Evolutionary conservation across 2,888 invertebrate genomes (phyloP).

Genomic region (Hipparchia semele): DNA sequence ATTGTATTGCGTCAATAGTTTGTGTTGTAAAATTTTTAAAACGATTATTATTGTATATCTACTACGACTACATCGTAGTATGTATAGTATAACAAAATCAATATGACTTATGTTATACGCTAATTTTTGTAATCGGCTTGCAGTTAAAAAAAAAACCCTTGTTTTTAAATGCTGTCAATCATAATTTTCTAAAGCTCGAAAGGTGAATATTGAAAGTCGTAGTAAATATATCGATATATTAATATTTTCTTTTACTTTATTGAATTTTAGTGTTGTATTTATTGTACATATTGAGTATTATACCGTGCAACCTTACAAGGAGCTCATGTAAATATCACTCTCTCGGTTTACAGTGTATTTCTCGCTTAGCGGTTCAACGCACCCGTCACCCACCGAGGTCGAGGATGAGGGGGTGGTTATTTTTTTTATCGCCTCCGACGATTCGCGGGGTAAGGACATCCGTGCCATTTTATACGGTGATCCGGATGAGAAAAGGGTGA

Average conservation of each 20-base stretch:
- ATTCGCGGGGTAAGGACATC: constrained; percentile 70
- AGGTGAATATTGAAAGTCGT: no score
- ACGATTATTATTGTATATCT: no score
- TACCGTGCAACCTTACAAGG: constrained; percentile 25
- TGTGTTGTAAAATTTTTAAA: no score
- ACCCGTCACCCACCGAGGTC: constrained; percentile 37
- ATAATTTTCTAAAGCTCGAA: no score
- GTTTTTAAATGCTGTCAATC: not conserved
- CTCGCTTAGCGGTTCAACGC: constrained; percentile 41
- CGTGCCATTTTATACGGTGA: constrained; percentile 66
- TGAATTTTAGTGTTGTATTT: no score
- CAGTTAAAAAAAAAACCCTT: constrained; percentile 47
- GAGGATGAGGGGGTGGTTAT: constrained; percentile 46
- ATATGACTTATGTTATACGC: no score
- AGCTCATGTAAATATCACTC: constrained; percentile 35
- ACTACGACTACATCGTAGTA: no score
- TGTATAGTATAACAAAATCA: no score
- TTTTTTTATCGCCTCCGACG: constrained; percentile 60
- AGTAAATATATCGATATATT: not conserved
- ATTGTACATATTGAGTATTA: constrained; percentile 1
- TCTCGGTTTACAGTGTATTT: constrained; percentile 37
- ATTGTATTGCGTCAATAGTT: constrained; percentile 57
- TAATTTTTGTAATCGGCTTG: no score
- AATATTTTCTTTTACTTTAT: not conserved
- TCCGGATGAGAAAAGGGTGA: constrained; percentile 51